These are phyloP conservation scores for Perognathus longimembris DNA, from an alignment of 2,113 vertebrate genomes.

Conservation along the genomic window DNA sequence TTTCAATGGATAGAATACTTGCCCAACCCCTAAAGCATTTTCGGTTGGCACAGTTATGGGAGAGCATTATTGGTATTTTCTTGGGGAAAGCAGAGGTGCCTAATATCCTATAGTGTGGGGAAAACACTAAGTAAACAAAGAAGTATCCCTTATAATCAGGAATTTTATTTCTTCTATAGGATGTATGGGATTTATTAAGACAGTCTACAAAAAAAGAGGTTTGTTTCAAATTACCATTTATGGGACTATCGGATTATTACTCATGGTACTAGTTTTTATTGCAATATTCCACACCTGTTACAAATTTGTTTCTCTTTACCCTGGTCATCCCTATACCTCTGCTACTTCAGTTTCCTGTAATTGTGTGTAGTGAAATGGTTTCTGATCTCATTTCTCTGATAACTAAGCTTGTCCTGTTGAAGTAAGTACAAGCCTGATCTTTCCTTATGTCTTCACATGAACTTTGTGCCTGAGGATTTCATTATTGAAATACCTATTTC, in stretches of 20 bases:
- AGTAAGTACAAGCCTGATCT: not conserved
- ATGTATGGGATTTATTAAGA: not conserved
- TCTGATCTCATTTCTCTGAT: not conserved
- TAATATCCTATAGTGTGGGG: not conserved
- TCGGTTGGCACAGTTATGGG: not conserved
- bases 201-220: not conserved
- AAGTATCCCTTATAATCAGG: not conserved
- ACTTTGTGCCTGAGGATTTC: not conserved
- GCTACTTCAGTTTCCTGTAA: not conserved
- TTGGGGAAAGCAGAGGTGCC: not conserved
- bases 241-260: not conserved
- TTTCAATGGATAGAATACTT: not conserved
- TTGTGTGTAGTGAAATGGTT: not conserved
- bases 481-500: not conserved
- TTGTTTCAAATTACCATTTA: not conserved
- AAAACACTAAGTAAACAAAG: not conserved
- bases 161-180: not conserved
- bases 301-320: not conserved
- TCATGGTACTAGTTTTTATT: not conserved
- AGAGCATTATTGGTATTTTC: not conserved
- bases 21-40: not conserved
- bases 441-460: slow-evolving; percentile 29
- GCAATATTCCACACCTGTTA: not conserved
- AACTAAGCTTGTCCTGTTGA: not conserved
- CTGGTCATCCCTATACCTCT: not conserved